Base-by-base conservation (phyloP, 1,140 invertebrate species). In the Acyrthosiphon pisum region DNA sequence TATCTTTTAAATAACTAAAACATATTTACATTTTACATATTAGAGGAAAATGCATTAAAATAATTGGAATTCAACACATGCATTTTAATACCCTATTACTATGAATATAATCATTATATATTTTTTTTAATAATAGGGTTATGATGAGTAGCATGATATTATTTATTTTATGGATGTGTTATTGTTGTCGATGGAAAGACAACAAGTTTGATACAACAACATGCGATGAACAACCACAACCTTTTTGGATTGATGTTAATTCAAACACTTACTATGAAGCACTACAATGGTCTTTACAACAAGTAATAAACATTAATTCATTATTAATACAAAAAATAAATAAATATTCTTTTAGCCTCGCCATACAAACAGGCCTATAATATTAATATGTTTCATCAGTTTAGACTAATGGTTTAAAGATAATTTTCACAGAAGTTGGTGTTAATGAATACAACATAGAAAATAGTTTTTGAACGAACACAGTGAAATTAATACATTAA, bases 131-230 rank as follows among this genome's bases (percentile, higher is more conserved):
- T 14, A 41, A 37, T 44, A 93, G 93, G 35, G 90, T 91, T 0
- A 93, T 93, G 93, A 91, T 93, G 44, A 91, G 93, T 53, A 93
- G 90, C 18, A 93, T 93, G 93, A 50, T 93, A 68, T 88, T 93
- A 50, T 93, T 93, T 76, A 37, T 93, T 35, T 35, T 93, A 20
- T 93, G 93, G 93, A 93, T 93, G 93, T 93, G 93, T 89, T 93
- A 93, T 60, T 93, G 83, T 88, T 93, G 93, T 48, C 93, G 93
- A 41, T 93, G 93, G 76, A 93, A 93, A 88, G 93, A 92, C 8
- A 91, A 86, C 18, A 93, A 93, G 41, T 93, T 91, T 37, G 93
- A 93, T n/a, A 35, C 93, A 4, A 86, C 93, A 48, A 35, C 84
- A 44, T 44, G 35, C 30, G 81, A 14, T 22, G 91, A 93, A 26